Evolutionary conservation across 1,140 invertebrate species (phyloP), one percentile per base, ranked within the genome.

Genomic region (Bombus confusus): DNA sequence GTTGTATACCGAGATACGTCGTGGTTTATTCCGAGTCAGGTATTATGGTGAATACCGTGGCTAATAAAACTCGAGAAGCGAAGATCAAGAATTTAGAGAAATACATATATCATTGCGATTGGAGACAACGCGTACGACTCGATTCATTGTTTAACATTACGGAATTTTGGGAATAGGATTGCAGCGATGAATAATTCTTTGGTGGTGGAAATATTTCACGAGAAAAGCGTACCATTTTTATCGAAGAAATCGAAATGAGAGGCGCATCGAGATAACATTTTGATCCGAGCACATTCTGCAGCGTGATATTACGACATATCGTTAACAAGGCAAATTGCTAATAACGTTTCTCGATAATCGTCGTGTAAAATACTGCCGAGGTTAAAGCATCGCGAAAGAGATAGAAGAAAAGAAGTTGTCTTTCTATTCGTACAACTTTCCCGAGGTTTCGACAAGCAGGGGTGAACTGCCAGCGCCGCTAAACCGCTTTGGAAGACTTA

Each of bases 401-500:
- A 18, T 13, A 25, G 31, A 18, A 31, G 52, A 39, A 81, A 80
- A 75, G 69, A 66, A 86, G 80, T 52, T 80, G 59, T 18, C 34
- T 10, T 4, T 71, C 28, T 22, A 2, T 18, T 28, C 28, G 68
- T 39, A 37, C 3, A 39, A 71, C 37, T 86, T 77, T 80, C 10
- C 31, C 80, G 57, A 64, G 71, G 77, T 64, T 59, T 41, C 43
- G 43, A 8, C 25, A 68, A 31, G 28, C 41, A 31, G 37, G 41
- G 68, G 71, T 68, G 86, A 68, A 57, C 15, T 31, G 43, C 5
- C 13, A 86, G 37, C 62, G 74, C 43, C 59, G 86, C 71, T 89
- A 90, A 90, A 84, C 87, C 87, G 87, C 80, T 90, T 89, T 87
- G 39, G 77, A 87, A 89, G 87, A 90, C 85, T 87, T 90, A 90